Conservation (phyloP, 1,140 invertebrate species). For the Drosophila ohnishii region DNA sequence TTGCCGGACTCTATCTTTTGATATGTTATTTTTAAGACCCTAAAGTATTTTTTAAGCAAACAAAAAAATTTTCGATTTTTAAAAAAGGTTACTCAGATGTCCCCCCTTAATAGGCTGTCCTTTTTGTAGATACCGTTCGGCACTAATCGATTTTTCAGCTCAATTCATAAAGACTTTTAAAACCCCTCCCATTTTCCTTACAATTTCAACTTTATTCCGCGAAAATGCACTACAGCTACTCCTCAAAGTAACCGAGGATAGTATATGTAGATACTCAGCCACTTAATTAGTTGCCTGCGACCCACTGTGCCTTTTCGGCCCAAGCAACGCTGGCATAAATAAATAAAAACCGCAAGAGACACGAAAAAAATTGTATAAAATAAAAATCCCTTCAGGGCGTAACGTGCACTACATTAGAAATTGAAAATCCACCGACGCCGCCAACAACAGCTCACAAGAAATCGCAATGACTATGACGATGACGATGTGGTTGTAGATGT, state of each 20-base stretch:
- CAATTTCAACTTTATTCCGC: neutral
- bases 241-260: too few species aligned
- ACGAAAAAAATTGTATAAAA: constrained; percentile 67
- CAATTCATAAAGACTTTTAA: neutral
- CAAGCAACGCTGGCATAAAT: constrained; percentile 57
- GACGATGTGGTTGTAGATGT: constrained; percentile 29
- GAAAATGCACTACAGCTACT: too few species aligned
- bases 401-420: constrained; percentile 82
- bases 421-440: constrained; percentile 78
- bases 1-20: too few species aligned
- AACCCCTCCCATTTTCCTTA: too few species aligned
- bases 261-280: neutral
- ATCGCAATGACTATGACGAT: constrained; percentile 24
- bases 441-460: constrained; percentile 42
- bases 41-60: too few species aligned
- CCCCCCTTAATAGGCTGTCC: too few species aligned
- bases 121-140: too few species aligned
- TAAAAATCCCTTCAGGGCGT: constrained; percentile 77
- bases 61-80: too few species aligned
- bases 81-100: too few species aligned
- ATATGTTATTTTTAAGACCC: too few species aligned
- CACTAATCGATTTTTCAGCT: too few species aligned
- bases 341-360: constrained; percentile 70
- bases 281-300: neutral
- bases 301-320: constrained; percentile 42